These are phyloP conservation scores for Seladonia tumulorum DNA, from an alignment of 2,888 invertebrate genomes.

Conservation along the genomic window DNA sequence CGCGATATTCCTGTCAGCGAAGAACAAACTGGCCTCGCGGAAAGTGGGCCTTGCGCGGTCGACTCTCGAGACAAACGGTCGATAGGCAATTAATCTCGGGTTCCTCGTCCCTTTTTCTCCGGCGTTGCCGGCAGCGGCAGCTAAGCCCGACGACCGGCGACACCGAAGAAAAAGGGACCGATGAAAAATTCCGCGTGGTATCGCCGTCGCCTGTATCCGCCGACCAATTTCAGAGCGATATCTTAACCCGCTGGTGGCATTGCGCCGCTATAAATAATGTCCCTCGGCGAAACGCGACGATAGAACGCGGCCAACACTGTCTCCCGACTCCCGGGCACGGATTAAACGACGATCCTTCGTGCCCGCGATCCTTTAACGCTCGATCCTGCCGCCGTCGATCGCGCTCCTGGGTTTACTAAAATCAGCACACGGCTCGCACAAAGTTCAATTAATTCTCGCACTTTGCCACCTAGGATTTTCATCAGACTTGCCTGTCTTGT, in stretches of 20 bases:
- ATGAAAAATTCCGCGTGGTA: conserved; percentile 64
- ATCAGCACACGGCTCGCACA: neutral
- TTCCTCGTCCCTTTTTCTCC: conserved; percentile 28
- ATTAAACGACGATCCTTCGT: conserved; percentile 15
- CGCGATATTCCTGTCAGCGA: conserved; percentile 68
- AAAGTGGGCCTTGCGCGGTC: conserved; percentile 64
- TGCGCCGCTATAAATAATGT: conserved; percentile 67
- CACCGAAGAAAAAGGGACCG: conserved; percentile 19
- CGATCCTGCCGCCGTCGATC: neutral
- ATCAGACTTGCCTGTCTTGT: no score
- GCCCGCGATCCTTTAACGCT: neutral
- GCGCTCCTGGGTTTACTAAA: neutral
- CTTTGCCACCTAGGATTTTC: no score
- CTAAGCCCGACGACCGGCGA: conserved; percentile 1
- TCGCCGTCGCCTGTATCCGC: conserved; percentile 55
- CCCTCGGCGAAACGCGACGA: conserved; percentile 28
- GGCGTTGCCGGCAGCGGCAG: conserved; percentile 13
- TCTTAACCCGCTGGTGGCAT: conserved; percentile 64
- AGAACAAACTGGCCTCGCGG: conserved; percentile 64
- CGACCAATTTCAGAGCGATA: conserved; percentile 71
- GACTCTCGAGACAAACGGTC: conserved; percentile 72
- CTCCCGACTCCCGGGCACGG: conserved; percentile 24
- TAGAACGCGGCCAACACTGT: conserved; percentile 31
- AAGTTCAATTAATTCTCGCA: no score
- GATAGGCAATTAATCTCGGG: conserved; percentile 73